These are phyloP conservation scores for Oscheius onirici DNA, from an alignment of 2,888 invertebrate species.

Conservation along the genomic window DNA sequence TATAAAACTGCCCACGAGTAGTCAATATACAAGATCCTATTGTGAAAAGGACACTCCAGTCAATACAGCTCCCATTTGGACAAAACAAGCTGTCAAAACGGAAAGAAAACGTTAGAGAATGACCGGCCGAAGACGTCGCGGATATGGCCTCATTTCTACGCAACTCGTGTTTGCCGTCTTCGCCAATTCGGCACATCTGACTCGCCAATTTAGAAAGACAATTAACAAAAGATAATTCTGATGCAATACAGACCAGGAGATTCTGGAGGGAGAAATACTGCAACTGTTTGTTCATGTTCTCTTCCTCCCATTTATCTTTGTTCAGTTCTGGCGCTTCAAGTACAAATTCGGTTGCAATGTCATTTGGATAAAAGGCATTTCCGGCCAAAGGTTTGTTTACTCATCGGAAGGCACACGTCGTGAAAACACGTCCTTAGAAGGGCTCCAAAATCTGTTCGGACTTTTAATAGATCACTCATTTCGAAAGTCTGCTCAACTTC, in stretches of 20 bases:
- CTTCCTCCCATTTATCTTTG: background rate
- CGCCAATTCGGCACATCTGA: conserved; percentile 12
- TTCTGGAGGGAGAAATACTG: background rate
- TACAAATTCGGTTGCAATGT: too few species aligned
- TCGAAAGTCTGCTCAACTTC: too few species aligned
- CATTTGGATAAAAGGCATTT: too few species aligned
- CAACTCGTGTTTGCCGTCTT: conserved; percentile 17
- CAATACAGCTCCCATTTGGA: background rate
- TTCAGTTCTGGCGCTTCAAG: background rate
- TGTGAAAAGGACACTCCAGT: background rate
- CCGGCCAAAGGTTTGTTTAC: too few species aligned
- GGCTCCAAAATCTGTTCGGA: too few species aligned
- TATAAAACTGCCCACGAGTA: too few species aligned
- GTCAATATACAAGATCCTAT: background rate
- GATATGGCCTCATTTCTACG: conserved; percentile 20
- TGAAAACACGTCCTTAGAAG: too few species aligned
- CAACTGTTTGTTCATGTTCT: background rate
- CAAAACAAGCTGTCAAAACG: background rate
- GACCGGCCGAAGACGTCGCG: background rate
- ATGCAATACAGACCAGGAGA: background rate
- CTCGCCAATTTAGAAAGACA: conserved; percentile 21
- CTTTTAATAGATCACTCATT: too few species aligned
- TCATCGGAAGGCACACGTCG: too few species aligned
- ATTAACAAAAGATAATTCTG: conserved; percentile 12
- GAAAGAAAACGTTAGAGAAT: background rate